Percentiles rank a stretch among this genome's conserved stretches.
Evolutionary conservation across 2,888 invertebrate species (phyloP).

Genomic region (Acronicta alni): DNA sequence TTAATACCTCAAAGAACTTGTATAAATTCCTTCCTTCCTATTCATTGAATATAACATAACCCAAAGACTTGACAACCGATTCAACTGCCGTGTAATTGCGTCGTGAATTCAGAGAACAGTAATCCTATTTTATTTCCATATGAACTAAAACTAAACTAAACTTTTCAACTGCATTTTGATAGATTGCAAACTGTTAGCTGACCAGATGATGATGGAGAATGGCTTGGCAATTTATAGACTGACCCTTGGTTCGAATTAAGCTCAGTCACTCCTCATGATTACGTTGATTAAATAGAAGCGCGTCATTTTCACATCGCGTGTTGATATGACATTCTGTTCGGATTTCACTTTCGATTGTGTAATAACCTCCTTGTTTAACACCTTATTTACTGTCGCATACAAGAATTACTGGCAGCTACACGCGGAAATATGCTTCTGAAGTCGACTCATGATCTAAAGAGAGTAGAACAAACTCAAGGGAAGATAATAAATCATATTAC

Average conservation of each 20-base stretch:
- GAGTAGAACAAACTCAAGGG: slow-evolving; percentile 24
- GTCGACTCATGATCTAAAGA: slow-evolving; percentile 19
- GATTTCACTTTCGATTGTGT: slow-evolving; percentile 58
- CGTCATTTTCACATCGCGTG: slow-evolving; percentile 32
- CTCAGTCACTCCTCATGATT: slow-evolving; percentile 40
- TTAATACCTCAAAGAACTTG: too few relatives aligned
- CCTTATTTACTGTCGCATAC: slow-evolving; percentile 24
- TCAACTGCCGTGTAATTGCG: too few relatives aligned
- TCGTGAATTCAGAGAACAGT: too few relatives aligned
- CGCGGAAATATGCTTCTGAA: slow-evolving; percentile 24
- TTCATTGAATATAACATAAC: too few relatives aligned
- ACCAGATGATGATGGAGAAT: too few relatives aligned
- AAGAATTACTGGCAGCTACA: slow-evolving; percentile 30
- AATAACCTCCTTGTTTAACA: slow-evolving; percentile 47
- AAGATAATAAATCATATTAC: slow-evolving; percentile 21
- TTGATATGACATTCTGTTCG: slow-evolving; percentile 42
- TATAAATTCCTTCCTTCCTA: too few relatives aligned
- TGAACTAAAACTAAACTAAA: too few relatives aligned
- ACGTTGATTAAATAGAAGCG: slow-evolving; percentile 52
- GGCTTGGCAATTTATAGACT: not conserved
- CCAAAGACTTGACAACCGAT: too few relatives aligned
- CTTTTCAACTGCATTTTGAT: too few relatives aligned
- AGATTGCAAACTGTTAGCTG: too few relatives aligned
- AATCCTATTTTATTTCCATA: too few relatives aligned
- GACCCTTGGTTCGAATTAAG: slow-evolving; percentile 17